Percentiles rank a stretch among this genome's conserved stretches.
Evolutionary conservation across 2,888 invertebrate species (phyloP).

Genomic region (Nemoura dubitans): DNA sequence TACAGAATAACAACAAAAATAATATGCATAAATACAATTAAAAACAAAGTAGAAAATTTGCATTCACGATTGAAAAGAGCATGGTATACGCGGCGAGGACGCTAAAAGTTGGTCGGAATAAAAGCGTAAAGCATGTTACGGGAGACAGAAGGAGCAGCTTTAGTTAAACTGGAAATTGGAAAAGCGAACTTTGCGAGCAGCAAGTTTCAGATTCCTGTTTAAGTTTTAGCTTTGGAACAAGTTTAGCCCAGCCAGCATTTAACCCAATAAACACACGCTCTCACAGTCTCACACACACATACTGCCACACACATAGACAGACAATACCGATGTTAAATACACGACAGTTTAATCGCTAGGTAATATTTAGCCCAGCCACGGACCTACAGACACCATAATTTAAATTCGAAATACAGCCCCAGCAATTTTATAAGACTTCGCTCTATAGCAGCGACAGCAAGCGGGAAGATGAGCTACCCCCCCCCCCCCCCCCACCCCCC

Average conservation of each 20-base stretch:
- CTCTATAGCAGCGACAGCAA: not conserved
- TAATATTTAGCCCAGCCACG: not conserved
- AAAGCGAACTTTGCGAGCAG: not conserved
- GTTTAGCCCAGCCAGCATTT: slow-evolving; percentile 15
- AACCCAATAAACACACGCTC: slow-evolving; percentile 3
- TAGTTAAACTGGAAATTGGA: slow-evolving; percentile 7
- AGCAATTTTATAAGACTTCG: not conserved
- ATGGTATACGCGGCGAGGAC: not conserved
- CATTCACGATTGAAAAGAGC: not conserved
- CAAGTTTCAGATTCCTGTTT: slow-evolving; percentile 23
- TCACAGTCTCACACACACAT: no score
- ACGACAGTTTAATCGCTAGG: not conserved
- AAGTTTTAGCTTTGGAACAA: slow-evolving; percentile 28
- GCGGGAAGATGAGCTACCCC: not conserved
- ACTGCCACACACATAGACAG: not conserved
- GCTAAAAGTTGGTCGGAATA: not conserved
- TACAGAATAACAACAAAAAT: not conserved
- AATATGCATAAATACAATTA: not conserved
- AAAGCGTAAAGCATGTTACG: not conserved
- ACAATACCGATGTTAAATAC: not conserved
- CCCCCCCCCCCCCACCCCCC: no score
- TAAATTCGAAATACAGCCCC: not conserved
- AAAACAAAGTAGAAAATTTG: not conserved
- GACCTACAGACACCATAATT: not conserved
- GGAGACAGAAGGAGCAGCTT: not conserved